Conservation (phyloP, 1,140 invertebrate species). For the Tetramorium alpestre region DNA sequence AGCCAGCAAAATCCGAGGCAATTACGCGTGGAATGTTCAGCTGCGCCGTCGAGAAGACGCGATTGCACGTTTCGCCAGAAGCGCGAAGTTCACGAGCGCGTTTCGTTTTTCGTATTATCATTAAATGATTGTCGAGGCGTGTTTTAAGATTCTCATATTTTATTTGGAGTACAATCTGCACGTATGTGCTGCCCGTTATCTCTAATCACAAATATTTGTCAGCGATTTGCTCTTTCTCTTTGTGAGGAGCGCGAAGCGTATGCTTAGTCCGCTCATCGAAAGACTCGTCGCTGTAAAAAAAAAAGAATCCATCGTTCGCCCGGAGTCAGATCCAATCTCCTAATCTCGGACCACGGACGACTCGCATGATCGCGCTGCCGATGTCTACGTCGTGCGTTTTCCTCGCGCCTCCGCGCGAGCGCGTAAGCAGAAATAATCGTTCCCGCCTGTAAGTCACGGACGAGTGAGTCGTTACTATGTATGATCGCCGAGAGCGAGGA, state of each 20-base stretch:
- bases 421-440: constrained; percentile 61
- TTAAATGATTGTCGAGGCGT: not conserved
- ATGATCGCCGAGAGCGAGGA: constrained; percentile 72
- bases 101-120: not conserved
- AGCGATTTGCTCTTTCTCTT: not conserved
- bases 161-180: not conserved
- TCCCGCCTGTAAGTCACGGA: constrained; percentile 63
- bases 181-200: not conserved
- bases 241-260: not conserved
- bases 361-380: constrained; percentile 25
- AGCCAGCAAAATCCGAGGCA: constrained; percentile 81
- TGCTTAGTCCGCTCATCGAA: not conserved
- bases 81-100: constrained; percentile 21
- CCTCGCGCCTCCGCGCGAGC: constrained; percentile 41
- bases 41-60: constrained; percentile 69
- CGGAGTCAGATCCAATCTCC: not conserved
- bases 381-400: constrained; percentile 15
- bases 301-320: not conserved
- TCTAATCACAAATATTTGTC: not conserved
- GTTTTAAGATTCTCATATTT: not conserved
- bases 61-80: constrained; percentile 59
- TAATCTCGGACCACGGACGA: constrained; percentile 20
- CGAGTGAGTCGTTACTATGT: constrained; percentile 73
- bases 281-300: not conserved
- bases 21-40: constrained; percentile 80